Evolutionary conservation across 2,113 vertebrate genomes (phyloP), one percentile per base, ranked within the genome.

Genomic region (Axis porcinus): DNA sequence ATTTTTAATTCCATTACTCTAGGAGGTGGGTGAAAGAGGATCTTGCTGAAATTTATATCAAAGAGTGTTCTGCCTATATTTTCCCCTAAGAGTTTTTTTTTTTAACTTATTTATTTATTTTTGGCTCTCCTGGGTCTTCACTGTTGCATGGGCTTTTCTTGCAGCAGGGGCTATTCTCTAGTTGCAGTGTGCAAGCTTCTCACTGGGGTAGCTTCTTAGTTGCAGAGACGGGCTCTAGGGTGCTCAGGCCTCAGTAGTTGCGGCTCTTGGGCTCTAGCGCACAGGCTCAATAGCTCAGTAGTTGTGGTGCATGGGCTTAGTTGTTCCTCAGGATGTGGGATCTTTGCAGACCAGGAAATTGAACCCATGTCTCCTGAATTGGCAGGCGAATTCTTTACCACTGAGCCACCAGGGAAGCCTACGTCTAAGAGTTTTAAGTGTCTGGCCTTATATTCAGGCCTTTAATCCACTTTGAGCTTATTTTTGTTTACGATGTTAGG

Each of bases 121-220:
- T 58, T 58, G 5, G 67, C 19, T 70, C 64, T 40, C 10, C 12
- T 6, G 10, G n/a, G 19, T 40, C 67, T 70, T 40, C 67, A 70
- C 3, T 23, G 19, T 23, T 6, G 10, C 67, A 0, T 40, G 67
- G 67, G 67, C 67, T 23, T 70, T 10, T 6, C n/a, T 23, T 6
- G 4, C 2, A 40, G n/a, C 67, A 40, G n/a, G 67, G 19, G 19
- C 67, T 70, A 10, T 6, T 70, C 67, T 12, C n/a, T 3, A 6
- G 67, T 3, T 23, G n/a, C n/a, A 6, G 1, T 2, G 5, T 1
- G 0, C n/a, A 23, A 12, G 10, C n/a, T 23, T 40, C 67, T 70
- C 67, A 2, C 10, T 6, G 19, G 5, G 36, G 19, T 2, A 40
- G 67, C 67, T 40, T 40, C 67, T 70, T 1, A 3, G 67, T 36